Conservation (phyloP, 2,797 vertebrate species). For the Cyprinodon diabolis region DNA sequence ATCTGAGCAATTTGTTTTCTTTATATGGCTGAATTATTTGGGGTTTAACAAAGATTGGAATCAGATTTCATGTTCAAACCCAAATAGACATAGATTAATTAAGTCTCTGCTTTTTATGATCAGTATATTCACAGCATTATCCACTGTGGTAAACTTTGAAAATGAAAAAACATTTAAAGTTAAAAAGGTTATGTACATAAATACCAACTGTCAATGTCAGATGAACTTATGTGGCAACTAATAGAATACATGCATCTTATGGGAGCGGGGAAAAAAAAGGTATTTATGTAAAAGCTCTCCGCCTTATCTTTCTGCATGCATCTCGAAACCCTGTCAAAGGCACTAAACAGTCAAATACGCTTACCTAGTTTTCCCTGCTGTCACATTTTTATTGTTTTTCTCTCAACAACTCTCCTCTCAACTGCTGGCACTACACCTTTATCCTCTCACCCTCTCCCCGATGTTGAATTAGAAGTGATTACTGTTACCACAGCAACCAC, state of each 20-base stretch:
- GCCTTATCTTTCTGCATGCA: constrained; percentile 35
- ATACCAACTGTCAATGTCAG: constrained; percentile 35
- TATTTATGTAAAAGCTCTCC: constrained; percentile 53
- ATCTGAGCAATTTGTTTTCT: not conserved
- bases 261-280: constrained; percentile 47
- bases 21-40: not conserved
- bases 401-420: constrained; percentile 42
- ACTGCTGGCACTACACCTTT: constrained; percentile 64
- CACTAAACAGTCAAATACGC: constrained; percentile 26
- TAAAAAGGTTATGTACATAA: constrained; percentile 35
- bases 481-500: constrained; percentile 85
- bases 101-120: constrained; percentile 38
- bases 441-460: constrained; percentile 59
- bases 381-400: constrained; percentile 52
- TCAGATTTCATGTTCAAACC: not conserved
- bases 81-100: not conserved
- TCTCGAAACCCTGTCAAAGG: constrained; percentile 28
- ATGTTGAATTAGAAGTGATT: constrained; percentile 80
- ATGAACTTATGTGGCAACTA: constrained; percentile 36
- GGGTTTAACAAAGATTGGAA: not conserved
- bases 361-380: constrained; percentile 38
- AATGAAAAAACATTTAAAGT: constrained; percentile 13
- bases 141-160: constrained; percentile 30
- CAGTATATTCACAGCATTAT: constrained; percentile 37
- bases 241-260: constrained; percentile 30